These are phyloP conservation scores for Bombyx mori DNA, from an alignment of 1,140 invertebrate species.

Conservation along the genomic window ASM3026992v2 NC_085123.1:7619001-7619500, in stretches of 20 bases:
- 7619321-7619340: constrained; percentile 70
- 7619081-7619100: constrained; percentile 69
- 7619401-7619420: constrained; percentile 74
- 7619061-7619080: constrained; percentile 69
- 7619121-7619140: constrained; percentile 80
- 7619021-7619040: too few species aligned
- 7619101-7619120: constrained; percentile 72
- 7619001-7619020: too few species aligned
- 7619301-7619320: constrained; percentile 75
- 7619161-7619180: constrained; percentile 92
- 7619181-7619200: constrained; percentile 89
- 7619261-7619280: constrained; percentile 94
- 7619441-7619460: constrained; percentile 35
- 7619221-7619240: constrained; percentile 96
- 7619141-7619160: constrained; percentile 96
- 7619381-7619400: constrained; percentile 68
- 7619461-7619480: not conserved
- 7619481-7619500: too few species aligned
- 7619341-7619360: constrained; percentile 59
- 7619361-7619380: constrained; percentile 62
- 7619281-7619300: constrained; percentile 86
- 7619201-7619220: constrained; percentile 74
- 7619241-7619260: constrained; percentile 97
- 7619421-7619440: constrained; percentile 58
- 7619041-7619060: constrained; percentile 37